Evolutionary conservation across 92 coral and sea anemone genomes (phyloP).

Genomic region (Actinernus sp.): DNA sequence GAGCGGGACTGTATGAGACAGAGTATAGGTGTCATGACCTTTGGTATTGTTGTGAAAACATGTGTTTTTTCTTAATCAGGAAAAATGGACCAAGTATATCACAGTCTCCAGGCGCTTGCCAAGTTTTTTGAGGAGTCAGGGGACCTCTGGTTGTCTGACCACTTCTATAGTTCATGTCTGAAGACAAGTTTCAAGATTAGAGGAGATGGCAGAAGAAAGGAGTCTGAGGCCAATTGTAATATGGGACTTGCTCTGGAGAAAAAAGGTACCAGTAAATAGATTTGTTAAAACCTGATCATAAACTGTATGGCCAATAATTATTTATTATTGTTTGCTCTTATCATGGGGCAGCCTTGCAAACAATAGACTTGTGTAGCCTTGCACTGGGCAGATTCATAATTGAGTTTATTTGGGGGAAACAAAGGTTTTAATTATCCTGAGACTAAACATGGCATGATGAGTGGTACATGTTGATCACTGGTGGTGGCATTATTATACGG

Average conservation of each 20-base stretch:
- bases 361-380: no score
- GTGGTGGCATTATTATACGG: no score
- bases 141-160: constrained; percentile 92
- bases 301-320: no score
- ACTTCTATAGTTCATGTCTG: constrained; percentile 85
- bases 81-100: constrained; percentile 95
- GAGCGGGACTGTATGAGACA: neutral
- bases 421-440: no score
- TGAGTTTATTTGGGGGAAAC: no score
- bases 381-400: no score
- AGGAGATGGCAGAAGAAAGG: constrained; percentile 97
- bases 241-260: constrained; percentile 95
- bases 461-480: no score
- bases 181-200: constrained; percentile 93
- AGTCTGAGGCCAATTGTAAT: constrained; percentile 96
- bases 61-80: constrained; percentile 43
- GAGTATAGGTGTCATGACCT: neutral
- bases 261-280: constrained; percentile 64
- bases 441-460: no score
- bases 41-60: no score
- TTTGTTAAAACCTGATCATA: neutral
- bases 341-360: no score
- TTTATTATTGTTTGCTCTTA: no score
- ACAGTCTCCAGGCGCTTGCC: constrained; percentile 81
- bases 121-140: constrained; percentile 88